These are phyloP conservation scores for Protobothrops flavoviridis DNA, from an alignment of 2,113 vertebrate species.

Conservation along the genomic window DNA sequence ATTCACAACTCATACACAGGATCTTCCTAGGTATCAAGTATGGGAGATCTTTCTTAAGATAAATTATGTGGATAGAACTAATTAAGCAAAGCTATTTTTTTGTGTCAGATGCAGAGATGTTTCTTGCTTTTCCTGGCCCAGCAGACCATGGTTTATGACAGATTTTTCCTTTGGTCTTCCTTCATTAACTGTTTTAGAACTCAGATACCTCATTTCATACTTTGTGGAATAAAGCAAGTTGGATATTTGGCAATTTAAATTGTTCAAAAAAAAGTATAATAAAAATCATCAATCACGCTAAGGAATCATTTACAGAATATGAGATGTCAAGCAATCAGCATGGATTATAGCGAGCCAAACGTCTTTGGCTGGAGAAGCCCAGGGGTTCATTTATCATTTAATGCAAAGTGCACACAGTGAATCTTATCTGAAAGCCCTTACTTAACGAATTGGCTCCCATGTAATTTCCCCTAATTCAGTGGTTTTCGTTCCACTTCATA, in stretches of 20 bases:
- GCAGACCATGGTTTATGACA: background rate
- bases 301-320: background rate
- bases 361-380: background rate
- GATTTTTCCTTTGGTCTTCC: background rate
- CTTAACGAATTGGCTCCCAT: constrained; percentile 15
- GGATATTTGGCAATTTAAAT: background rate
- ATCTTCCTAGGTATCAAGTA: background rate
- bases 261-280: background rate
- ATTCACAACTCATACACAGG: background rate
- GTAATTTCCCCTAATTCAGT: constrained; percentile 22
- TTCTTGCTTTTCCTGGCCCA: constrained; percentile 3
- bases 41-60: background rate
- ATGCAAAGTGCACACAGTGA: constrained; percentile 11
- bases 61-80: background rate
- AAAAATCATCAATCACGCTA: background rate
- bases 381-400: constrained; percentile 27
- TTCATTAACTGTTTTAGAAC: background rate
- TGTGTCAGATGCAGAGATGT: background rate
- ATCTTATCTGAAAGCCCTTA: constrained; percentile 24
- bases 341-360: background rate
- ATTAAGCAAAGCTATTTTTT: background rate
- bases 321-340: background rate
- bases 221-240: background rate
- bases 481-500: constrained; percentile 19
- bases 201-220: background rate